Percentiles rank a stretch among this genome's conserved stretches.
phyloP scores from a whole-genome alignment of 2,113 vertebrate species.

The Lethenteron reissneri region DNA sequence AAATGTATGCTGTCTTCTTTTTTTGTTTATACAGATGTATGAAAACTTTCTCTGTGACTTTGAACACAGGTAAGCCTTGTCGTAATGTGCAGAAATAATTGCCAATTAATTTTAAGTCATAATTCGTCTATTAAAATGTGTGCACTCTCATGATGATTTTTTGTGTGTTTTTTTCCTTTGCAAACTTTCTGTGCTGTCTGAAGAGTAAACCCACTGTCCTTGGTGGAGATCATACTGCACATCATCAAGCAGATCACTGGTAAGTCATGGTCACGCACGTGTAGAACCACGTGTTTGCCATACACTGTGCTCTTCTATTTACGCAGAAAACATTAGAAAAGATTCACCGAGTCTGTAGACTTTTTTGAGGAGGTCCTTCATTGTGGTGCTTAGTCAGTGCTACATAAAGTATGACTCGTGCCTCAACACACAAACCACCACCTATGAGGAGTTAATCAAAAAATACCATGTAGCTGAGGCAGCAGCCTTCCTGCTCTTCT shows the following conservation, averaged over 20 bases:
- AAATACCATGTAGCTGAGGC: no score
- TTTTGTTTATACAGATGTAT: constrained; percentile 42
- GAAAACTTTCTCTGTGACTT: constrained; percentile 94
- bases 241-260: constrained; percentile 77
- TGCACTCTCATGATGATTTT: not conserved
- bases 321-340: not conserved
- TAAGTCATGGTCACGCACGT: constrained; percentile 15
- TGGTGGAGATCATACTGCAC: constrained; percentile 80
- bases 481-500: no score
- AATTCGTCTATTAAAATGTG: not conserved
- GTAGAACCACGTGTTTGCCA: not conserved
- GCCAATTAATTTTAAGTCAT: not conserved
- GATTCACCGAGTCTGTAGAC: not conserved
- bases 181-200: constrained; percentile 9
- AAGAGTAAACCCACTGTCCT: constrained; percentile 86
- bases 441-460: no score
- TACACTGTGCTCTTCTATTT: no score
- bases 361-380: not conserved
- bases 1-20: constrained; percentile 1
- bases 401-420: not conserved
- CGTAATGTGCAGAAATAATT: not conserved
- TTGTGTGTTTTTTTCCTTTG: no score
- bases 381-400: not conserved
- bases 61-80: constrained; percentile 67
- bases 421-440: not conserved